These are phyloP conservation scores for Chaetoderma sp. DNA, from an alignment of 2,888 invertebrate genomes.

Conservation along the genomic window DNA sequence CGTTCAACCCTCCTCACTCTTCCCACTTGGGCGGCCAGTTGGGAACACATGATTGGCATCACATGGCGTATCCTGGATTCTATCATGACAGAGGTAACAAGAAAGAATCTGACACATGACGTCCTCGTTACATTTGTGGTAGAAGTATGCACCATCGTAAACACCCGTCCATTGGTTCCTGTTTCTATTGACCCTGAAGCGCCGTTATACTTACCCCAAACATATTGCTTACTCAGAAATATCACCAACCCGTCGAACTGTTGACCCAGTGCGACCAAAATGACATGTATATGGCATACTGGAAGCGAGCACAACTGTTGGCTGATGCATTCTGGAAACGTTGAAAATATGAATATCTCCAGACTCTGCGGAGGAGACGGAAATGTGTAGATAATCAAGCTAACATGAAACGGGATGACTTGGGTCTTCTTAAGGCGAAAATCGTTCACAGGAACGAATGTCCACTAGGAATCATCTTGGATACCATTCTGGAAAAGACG, in stretches of 20 bases:
- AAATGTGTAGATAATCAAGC: background rate
- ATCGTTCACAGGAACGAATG: background rate
- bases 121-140: background rate
- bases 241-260: too few species aligned
- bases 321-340: background rate
- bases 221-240: background rate
- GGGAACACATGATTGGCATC: background rate
- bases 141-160: background rate
- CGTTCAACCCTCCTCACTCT: background rate
- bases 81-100: background rate
- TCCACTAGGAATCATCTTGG: background rate
- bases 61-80: too few species aligned
- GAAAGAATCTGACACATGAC: background rate
- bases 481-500: background rate
- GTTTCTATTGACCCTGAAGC: background rate
- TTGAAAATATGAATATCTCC: background rate
- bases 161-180: background rate
- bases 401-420: background rate
- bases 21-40: background rate
- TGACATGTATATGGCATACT: background rate
- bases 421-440: background rate
- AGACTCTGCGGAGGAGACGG: background rate
- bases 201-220: background rate
- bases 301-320: background rate
- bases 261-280: background rate